phyloP scores from a whole-genome alignment of 2,113 vertebrate species.

The Catharus minimus region DNA sequence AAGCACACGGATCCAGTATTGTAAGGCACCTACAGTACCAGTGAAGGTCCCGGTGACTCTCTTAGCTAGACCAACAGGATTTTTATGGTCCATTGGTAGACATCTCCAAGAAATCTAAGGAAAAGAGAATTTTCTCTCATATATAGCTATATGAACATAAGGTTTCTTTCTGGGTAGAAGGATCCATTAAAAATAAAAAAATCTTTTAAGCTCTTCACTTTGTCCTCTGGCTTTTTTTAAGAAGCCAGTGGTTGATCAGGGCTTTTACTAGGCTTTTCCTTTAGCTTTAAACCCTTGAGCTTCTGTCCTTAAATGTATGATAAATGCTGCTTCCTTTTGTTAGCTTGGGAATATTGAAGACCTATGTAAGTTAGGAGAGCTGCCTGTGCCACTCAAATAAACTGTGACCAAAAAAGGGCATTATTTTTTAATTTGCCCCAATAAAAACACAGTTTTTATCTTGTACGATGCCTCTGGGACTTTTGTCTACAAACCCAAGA shows the following conservation, averaged over 20 bases:
- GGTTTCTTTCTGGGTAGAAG: not conserved
- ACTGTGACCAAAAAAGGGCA: not conserved
- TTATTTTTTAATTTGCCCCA: not conserved
- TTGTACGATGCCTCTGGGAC: not conserved
- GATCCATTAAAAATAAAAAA: not conserved
- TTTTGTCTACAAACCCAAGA: not conserved
- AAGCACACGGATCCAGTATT: accelerated
- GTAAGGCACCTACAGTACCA: accelerated
- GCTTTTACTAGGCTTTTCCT: not conserved
- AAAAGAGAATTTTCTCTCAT: not conserved
- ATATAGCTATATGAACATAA: not conserved
- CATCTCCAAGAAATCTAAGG: not conserved
- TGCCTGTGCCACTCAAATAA: not conserved
- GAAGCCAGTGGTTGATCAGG: not conserved
- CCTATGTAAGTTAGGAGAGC: not conserved
- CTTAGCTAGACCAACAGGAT: not conserved
- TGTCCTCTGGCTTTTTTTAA: not conserved
- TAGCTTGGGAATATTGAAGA: not conserved
- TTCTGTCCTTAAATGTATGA: not conserved
- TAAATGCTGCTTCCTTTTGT: not conserved
- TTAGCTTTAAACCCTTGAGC: not conserved
- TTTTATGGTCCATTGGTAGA: not conserved
- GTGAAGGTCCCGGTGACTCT: not conserved
- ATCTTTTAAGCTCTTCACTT: not conserved
- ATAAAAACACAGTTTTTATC: not conserved